Conservation (phyloP, 2,888 invertebrate genomes). For the Taenaris catops region DNA sequence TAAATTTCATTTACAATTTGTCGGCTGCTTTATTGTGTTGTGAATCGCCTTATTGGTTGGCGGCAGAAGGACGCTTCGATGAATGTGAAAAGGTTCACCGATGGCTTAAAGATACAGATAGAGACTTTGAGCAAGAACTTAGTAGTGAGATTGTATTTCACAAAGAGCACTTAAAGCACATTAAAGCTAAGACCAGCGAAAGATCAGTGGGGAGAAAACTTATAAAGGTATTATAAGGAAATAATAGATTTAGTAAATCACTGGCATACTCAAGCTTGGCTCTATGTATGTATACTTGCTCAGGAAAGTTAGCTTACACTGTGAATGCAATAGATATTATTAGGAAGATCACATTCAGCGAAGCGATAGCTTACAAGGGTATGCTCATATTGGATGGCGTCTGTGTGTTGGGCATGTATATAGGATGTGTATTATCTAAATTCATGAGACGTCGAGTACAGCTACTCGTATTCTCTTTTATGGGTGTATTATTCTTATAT, state of each 20-base stretch:
- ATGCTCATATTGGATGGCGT: constrained; percentile 19
- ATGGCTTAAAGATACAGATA: constrained; percentile 22
- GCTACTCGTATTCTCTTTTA: constrained; percentile 21
- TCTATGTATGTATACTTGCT: constrained; percentile 5
- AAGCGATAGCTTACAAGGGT: constrained; percentile 10
- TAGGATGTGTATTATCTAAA: constrained; percentile 26
- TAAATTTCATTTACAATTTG: constrained; percentile 18
- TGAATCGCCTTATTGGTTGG: constrained; percentile 26
- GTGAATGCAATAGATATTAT: constrained; percentile 15
- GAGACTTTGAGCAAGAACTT: constrained; percentile 19
- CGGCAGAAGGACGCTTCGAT: constrained; percentile 19
- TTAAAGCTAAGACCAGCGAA: too few relatives aligned
- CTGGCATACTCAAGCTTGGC: constrained; percentile 7
- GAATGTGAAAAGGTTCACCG: constrained; percentile 21
- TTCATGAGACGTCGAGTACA: constrained; percentile 30
- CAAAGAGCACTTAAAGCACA: constrained; percentile 16
- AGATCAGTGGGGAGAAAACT: too few relatives aligned
- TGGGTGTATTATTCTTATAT: constrained; percentile 5
- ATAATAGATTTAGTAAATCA: constrained; percentile 17
- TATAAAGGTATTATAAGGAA: too few relatives aligned
- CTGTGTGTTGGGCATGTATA: constrained; percentile 33
- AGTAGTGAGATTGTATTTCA: constrained; percentile 12
- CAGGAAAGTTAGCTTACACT: constrained; percentile 11
- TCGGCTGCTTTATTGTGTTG: constrained; percentile 18
- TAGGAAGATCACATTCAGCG: constrained; percentile 11